Base-by-base conservation (phyloP, 1,140 invertebrate genomes). In the Orius insidiosus region DNA sequence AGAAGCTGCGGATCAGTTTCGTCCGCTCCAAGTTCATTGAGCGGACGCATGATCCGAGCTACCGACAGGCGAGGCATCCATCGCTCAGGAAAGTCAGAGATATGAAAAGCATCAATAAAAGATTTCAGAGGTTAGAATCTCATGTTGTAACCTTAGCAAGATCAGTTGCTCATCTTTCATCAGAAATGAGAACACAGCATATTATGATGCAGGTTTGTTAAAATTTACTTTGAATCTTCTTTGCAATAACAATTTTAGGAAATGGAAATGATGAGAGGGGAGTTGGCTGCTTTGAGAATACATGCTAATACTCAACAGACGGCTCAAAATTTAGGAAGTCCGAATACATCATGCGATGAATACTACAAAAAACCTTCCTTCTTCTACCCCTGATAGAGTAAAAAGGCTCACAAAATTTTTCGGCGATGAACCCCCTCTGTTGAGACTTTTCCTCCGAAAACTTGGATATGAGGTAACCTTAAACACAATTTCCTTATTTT, bases 391-490 rank as follows among this genome's bases (percentile, higher is more conserved):
- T 0, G 79, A 75, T 43, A 68, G 81, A 48, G 81, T 87, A 0
- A 83, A 82, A 58, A 80, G 84, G 52, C 68, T 86, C 35, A 85
- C 75, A 31, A 89, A 89, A 65, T 92, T 93, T 71, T 94, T 93
- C 66, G 87, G 87, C 8, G 83, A 88, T 60, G 88, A 94, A 59
- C 87, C 87, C 19, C 87, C 86, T 8, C 70, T 92, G 33, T 74
- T 94, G 59, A 71, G 85, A 60, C 69, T 92, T 15, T 93, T 92
- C 65, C 70, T 94, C 35, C 80, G 86, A 63, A 87, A 87, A 68
- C 71, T 94, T 48, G 87, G 87, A 53, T 94, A 92, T 68, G 87
- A 92, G 76, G 87, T 90, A 67, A 66, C 53, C n/a, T n/a, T n/a
- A 34, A n/a, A n/a, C n/a, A 13, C 1, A 9, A 33, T 31, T 31